Base-by-base conservation (phyloP, 2,113 vertebrate species). In the Sander lucioperca region DNA sequence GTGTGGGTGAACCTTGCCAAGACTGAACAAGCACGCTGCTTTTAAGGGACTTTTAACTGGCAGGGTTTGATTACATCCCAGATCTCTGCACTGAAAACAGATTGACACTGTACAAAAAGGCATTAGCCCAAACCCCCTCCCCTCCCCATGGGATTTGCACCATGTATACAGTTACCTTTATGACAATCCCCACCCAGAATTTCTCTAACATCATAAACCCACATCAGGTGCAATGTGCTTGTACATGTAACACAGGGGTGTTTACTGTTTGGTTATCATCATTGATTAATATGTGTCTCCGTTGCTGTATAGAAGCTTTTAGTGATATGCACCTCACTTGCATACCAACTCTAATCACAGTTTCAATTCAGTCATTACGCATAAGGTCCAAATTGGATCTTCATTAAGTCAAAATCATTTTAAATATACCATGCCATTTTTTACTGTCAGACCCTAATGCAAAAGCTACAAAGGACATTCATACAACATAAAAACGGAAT, bases 21-120 rank as follows among this genome's bases (percentile, higher is more conserved):
- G 87, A 79, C 82, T 59, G 72, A 91, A 91, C 93, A 89, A 91
- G 90, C 89, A 91, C 85, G 80, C 83, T 82, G 88, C 94, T 94
- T 94, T 91, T 92, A 93, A 84, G 79, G 57, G 74, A 83, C 83
- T 75, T 89, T 89, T 92, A 93, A 94, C 91, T 93, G 91, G 88
- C 85, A 87, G 93, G 88, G 90, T 94, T 95, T 94, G 93, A 95
- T 95, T 94, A 92, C 94, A 91, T 62, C 90, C 85, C 90, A 89
- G 91, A 95, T 95, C 87, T 79, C 83, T 74, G 84, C 66, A n/a
- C 83, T 77, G 86, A 80, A 88, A 91, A 89, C 89, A 93, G 87
- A 91, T 90, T 86, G 79, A 90, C 91, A 89, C 48, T 48, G 79
- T 86, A 87, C 84, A 87, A 94, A 91, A 92, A 94, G 83, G 85